Conservation (phyloP, 2,888 invertebrate species). For the Drosophila meridiana region DNA sequence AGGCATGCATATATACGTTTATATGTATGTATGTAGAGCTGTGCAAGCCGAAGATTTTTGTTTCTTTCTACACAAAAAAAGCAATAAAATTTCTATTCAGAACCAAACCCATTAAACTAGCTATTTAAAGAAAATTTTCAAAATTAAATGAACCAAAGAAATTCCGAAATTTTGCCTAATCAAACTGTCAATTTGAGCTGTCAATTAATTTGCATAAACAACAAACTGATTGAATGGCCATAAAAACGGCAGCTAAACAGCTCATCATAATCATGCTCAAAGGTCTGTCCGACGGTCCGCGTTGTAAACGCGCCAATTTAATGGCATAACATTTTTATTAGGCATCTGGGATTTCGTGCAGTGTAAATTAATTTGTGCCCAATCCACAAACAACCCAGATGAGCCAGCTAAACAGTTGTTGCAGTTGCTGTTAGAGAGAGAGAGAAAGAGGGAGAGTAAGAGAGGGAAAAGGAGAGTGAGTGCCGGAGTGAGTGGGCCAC, state of each 20-base stretch:
- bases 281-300: conserved; percentile 5
- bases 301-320: conserved; percentile 41
- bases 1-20: too few species aligned
- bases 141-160: too few species aligned
- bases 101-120: too few species aligned
- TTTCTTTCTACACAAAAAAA: too few species aligned
- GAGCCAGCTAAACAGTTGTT: conserved; percentile 16
- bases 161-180: conserved; percentile 12
- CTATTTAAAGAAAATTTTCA: too few species aligned
- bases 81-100: not conserved
- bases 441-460: not conserved
- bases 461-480: not conserved
- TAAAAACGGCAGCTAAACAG: conserved; percentile 43
- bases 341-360: conserved; percentile 64
- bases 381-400: conserved; percentile 18
- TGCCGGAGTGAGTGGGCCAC: not conserved
- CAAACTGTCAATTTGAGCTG: conserved; percentile 61
- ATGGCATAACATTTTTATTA: conserved; percentile 56
- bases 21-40: too few species aligned
- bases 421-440: not conserved
- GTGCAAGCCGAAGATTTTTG: too few species aligned
- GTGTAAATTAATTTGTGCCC: conserved; percentile 71
- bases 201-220: conserved; percentile 68
- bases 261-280: conserved; percentile 44
- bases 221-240: conserved; percentile 64